Conservation (phyloP, 2,113 vertebrate genomes). For the Neolamprologus longior region DNA sequence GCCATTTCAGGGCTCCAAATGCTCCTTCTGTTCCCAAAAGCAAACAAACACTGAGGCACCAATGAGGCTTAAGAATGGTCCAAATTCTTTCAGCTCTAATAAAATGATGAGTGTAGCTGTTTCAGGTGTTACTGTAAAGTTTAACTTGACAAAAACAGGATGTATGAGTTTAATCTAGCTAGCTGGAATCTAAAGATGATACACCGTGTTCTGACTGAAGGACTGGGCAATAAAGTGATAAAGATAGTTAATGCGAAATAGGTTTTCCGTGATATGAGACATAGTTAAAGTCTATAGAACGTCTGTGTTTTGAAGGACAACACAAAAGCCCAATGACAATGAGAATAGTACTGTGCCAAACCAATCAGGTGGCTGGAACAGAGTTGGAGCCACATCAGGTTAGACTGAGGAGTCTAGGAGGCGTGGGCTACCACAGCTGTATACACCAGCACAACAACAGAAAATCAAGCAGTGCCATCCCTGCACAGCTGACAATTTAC, state of each 20-base stretch:
- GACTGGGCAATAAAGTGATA: background rate
- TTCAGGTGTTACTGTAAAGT: background rate
- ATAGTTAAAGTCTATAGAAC: background rate
- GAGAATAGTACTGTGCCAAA: background rate
- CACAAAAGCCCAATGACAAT: background rate
- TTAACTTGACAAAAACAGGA: background rate
- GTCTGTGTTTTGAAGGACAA: background rate
- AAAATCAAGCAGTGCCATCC: background rate
- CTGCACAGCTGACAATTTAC: background rate
- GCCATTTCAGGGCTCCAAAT: background rate
- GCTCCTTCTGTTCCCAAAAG: background rate
- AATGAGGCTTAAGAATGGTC: background rate
- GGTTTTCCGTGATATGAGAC: background rate
- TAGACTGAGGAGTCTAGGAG: background rate
- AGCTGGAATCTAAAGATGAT: background rate
- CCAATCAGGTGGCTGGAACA: background rate
- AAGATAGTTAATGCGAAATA: background rate
- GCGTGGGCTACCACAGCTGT: background rate
- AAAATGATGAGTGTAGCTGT: background rate
- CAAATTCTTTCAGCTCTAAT: background rate
- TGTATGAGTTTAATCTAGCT: background rate
- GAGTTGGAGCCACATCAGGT: background rate
- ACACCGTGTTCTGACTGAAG: background rate
- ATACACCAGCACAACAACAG: background rate
- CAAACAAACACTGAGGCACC: background rate